Percentiles rank a stretch among this genome's conserved stretches.
phyloP scores from a whole-genome alignment of 2,113 vertebrate species.

The Poecile atricapillus region DNA sequence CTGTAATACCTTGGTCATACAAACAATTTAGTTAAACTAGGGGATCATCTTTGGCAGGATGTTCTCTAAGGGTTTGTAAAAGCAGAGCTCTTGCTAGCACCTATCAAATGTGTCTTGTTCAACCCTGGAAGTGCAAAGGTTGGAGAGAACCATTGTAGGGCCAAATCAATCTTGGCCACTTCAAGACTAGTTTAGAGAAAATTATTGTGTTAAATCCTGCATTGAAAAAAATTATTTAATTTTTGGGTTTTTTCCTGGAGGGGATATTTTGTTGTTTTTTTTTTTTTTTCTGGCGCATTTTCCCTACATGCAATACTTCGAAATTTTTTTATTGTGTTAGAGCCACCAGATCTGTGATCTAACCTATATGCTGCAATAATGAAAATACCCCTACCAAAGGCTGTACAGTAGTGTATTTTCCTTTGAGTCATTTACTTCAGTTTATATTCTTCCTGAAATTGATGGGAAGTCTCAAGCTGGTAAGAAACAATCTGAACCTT shows the following conservation, averaged over 20 bases:
- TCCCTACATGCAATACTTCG: neutral
- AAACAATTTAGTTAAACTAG: neutral
- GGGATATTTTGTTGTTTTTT: neutral
- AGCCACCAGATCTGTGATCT: neutral
- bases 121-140: fast-evolving
- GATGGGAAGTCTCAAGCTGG: neutral
- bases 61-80: neutral
- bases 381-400: neutral
- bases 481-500: neutral
- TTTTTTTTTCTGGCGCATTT: neutral
- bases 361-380: neutral
- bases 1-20: neutral
- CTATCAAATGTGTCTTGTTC: fast-evolving
- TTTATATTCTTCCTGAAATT: neutral
- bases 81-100: neutral
- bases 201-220: neutral
- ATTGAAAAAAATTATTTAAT: neutral
- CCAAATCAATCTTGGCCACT: neutral
- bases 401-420: neutral
- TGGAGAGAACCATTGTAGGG: neutral
- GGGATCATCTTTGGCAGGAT: neutral
- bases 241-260: neutral
- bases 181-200: neutral
- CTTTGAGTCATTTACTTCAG: neutral
- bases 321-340: neutral